phyloP scores from a whole-genome alignment of 1,140 invertebrate species.

The Penaeus chinensis region DNA sequence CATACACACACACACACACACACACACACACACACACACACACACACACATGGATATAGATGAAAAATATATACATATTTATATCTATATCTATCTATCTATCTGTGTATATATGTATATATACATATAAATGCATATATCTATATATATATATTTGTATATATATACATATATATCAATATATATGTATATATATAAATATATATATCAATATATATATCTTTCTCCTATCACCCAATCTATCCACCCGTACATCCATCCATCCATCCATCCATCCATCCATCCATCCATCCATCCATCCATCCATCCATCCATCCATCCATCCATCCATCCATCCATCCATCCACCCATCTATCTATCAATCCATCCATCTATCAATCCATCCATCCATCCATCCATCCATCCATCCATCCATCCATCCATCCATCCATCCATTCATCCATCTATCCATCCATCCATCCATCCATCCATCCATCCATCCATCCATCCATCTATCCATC shows the following conservation, averaged over 20 bases:
- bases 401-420: constrained; percentile 30
- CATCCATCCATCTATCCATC: background rate
- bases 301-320: constrained; percentile 37
- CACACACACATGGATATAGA: no score
- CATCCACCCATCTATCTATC: constrained; percentile 35
- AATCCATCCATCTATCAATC: constrained; percentile 26
- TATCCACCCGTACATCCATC: background rate
- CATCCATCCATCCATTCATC: constrained; percentile 38
- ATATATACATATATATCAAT: constrained; percentile 10
- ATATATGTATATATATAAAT: constrained; percentile 17
- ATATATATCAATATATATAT: background rate
- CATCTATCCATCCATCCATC: constrained; percentile 52
- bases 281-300: constrained; percentile 24
- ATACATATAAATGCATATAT: no score
- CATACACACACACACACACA: no score
- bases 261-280: constrained; percentile 31
- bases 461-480: constrained; percentile 37
- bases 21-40: no score
- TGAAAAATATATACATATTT: no score
- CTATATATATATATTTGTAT: background rate
- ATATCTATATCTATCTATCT: no score
- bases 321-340: constrained; percentile 33
- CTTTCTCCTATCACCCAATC: background rate
- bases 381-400: constrained; percentile 27
- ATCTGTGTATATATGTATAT: no score